Conservation (phyloP, 2,888 invertebrate species). For the Biston betularia region DNA sequence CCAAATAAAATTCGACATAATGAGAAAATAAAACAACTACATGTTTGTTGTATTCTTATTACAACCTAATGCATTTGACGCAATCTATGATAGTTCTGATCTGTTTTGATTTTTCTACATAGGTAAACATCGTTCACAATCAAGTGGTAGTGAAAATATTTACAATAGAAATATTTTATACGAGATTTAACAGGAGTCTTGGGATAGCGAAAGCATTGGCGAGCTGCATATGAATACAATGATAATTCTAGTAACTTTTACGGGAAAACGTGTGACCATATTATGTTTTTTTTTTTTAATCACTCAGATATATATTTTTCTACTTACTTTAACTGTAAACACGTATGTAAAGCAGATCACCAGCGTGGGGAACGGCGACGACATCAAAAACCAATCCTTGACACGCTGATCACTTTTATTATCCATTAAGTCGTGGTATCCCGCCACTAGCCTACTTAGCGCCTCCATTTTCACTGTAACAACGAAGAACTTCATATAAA, state of each 20-base stretch:
- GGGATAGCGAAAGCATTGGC: neutral
- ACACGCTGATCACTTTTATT: slow-evolving; percentile 94
- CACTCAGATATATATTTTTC: neutral
- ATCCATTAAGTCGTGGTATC: slow-evolving; percentile 92
- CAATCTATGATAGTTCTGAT: too few species aligned
- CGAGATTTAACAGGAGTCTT: neutral
- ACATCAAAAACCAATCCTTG: slow-evolving; percentile 93
- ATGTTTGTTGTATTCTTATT: too few species aligned
- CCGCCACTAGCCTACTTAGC: slow-evolving; percentile 86
- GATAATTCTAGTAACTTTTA: neutral
- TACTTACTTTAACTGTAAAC: slow-evolving; percentile 89
- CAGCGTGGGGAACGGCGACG: slow-evolving; percentile 92
- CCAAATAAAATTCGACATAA: too few species aligned
- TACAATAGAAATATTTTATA: neutral
- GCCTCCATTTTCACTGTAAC: slow-evolving; percentile 87
- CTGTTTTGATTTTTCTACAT: too few species aligned
- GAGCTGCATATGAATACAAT: neutral
- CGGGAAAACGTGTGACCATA: neutral
- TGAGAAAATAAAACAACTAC: too few species aligned
- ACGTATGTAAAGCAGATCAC: slow-evolving; percentile 91
- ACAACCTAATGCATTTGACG: too few species aligned
- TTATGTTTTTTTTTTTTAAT: too few species aligned
- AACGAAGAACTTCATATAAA: slow-evolving; percentile 48
- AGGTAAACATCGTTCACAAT: too few species aligned
- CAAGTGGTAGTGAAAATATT: neutral